Percentiles rank a stretch among this genome's conserved stretches.
phyloP scores from a whole-genome alignment of 2,797 vertebrate genomes.

The Cuculus canorus region DNA sequence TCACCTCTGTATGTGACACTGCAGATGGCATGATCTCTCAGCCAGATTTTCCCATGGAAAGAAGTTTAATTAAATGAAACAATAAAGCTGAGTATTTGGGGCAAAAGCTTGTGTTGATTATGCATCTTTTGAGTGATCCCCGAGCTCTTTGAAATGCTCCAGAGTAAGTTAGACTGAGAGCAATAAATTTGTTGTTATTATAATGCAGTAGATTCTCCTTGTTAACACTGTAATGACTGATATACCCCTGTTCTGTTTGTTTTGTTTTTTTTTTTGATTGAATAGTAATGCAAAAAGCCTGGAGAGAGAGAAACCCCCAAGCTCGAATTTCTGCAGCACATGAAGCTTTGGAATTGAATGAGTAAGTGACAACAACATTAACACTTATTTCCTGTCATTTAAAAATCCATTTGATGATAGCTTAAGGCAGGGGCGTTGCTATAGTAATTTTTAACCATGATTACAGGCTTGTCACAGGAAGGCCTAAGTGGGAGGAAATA shows the following conservation, averaged over 20 bases:
- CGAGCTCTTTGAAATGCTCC: slow-evolving; percentile 17
- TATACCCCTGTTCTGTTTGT: slow-evolving; percentile 19
- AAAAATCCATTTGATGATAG: slow-evolving; percentile 3
- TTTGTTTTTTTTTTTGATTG: slow-evolving; percentile 60
- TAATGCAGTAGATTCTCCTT: neutral
- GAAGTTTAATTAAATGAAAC: slow-evolving; percentile 9
- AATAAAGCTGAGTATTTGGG: neutral
- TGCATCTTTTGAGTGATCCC: neutral
- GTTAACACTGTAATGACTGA: slow-evolving; percentile 25
- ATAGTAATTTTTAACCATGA: neutral
- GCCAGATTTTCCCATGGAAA: neutral
- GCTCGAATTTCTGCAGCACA: slow-evolving; percentile 97
- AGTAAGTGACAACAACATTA: slow-evolving; percentile 83
- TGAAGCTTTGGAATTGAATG: slow-evolving; percentile 96
- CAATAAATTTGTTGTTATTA: slow-evolving; percentile 24
- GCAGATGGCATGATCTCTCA: neutral
- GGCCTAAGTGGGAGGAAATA: neutral
- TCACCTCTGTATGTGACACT: neutral
- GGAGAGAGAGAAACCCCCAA: slow-evolving; percentile 98
- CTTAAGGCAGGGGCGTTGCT: neutral
- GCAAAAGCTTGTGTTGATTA: neutral
- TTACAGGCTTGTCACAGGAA: neutral
- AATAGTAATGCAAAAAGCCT: slow-evolving; percentile 98
- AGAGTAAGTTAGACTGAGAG: neutral
- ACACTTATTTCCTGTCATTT: slow-evolving; percentile 26